Evolutionary conservation across 2,797 vertebrate genomes (phyloP).

Genomic region (Microhierax caerulescens): DNA sequence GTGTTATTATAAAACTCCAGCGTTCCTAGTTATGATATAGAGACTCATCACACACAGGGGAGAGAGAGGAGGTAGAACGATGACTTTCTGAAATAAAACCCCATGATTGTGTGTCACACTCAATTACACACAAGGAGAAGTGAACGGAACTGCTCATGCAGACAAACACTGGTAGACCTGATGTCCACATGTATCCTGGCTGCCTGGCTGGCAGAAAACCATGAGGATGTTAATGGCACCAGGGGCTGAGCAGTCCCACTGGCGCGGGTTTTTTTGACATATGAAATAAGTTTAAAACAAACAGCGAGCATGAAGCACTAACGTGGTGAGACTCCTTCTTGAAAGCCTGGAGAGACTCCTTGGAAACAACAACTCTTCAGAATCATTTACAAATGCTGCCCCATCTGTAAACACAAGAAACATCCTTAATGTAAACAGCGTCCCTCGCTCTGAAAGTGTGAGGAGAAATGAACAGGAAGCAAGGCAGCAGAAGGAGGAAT

Average conservation of each 20-base stretch:
- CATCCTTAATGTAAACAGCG: conserved; percentile 52
- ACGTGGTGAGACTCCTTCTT: neutral
- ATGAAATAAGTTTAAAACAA: neutral
- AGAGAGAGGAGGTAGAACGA: neutral
- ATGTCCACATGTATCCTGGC: neutral
- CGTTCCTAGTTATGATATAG: neutral
- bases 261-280: neutral
- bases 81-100: neutral
- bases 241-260: neutral
- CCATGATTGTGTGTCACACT: neutral
- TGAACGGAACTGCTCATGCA: neutral
- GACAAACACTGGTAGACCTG: neutral
- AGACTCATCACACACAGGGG: too few species aligned
- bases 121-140: neutral
- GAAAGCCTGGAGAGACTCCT: neutral
- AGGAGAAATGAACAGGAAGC: conserved; percentile 62
- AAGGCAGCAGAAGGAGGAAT: conserved; percentile 41
- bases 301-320: neutral
- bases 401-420: conserved; percentile 68
- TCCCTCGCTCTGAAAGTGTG: neutral
- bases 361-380: conserved; percentile 20
- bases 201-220: neutral
- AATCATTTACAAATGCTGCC: conserved; percentile 44
- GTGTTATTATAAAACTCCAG: neutral
- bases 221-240: neutral